Evolutionary conservation across 92 coral and sea anemone genomes (phyloP).

Genomic region (Siderastrea siderea): DNA sequence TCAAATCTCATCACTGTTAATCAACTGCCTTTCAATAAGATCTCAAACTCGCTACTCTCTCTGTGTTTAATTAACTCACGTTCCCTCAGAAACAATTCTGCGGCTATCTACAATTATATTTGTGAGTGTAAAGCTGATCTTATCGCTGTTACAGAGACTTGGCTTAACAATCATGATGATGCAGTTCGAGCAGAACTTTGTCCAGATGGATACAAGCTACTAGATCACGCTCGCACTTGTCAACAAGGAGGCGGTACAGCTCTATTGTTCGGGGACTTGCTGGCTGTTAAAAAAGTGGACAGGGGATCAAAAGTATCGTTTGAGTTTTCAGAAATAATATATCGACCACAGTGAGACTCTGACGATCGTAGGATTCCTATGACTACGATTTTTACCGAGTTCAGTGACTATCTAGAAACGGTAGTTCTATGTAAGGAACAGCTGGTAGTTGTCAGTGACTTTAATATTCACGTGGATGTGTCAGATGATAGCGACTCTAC

Average conservation of each 20-base stretch:
- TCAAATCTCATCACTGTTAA: constrained; percentile 34
- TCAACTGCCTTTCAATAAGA: constrained; percentile 41
- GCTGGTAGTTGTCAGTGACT: constrained; percentile 33
- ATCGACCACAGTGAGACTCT: constrained; percentile 59
- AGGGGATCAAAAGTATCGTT: constrained; percentile 64
- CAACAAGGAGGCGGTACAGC: constrained; percentile 68
- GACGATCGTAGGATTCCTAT: constrained; percentile 34
- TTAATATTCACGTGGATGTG: constrained; percentile 48
- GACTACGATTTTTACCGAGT: constrained; percentile 31
- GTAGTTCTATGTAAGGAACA: constrained; percentile 44
- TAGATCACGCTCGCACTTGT: constrained; percentile 63
- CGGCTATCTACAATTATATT: constrained; percentile 46
- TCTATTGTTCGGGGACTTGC: constrained; percentile 58
- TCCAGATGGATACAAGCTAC: constrained; percentile 59
- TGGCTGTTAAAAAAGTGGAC: constrained; percentile 56
- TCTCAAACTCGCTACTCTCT: constrained; percentile 28
- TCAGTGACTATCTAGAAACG: constrained; percentile 44
- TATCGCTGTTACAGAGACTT: constrained; percentile 61
- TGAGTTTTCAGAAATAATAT: constrained; percentile 62
- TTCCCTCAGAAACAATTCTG: constrained; percentile 62
- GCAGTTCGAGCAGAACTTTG: constrained; percentile 64
- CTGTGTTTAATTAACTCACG: constrained; percentile 63
- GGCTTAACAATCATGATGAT: constrained; percentile 45
- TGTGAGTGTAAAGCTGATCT: constrained; percentile 67
- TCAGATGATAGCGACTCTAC: constrained; percentile 19